phyloP scores from a whole-genome alignment of 2,797 vertebrate genomes.

The Uromys caudimaculatus region DNA sequence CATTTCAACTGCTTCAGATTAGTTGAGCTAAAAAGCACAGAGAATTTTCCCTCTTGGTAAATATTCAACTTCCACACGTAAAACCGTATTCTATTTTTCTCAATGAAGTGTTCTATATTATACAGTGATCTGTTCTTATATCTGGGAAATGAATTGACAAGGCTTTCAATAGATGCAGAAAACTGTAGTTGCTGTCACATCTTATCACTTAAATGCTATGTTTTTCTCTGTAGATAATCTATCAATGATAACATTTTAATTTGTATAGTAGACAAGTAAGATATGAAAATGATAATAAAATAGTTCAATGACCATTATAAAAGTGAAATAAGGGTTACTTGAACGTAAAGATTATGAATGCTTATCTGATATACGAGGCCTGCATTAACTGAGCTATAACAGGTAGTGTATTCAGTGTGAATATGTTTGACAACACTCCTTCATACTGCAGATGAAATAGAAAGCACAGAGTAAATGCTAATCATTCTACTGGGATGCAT shows the following conservation, averaged over 20 bases:
- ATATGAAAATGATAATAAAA: neutral
- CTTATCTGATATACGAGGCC: neutral
- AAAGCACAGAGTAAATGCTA: neutral
- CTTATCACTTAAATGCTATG: neutral
- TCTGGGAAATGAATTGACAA: neutral
- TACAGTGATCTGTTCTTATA: neutral
- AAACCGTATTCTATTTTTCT: neutral
- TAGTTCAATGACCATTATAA: neutral
- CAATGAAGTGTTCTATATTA: neutral
- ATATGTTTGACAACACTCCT: neutral
- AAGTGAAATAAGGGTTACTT: neutral
- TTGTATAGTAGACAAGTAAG: neutral
- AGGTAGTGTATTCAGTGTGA: neutral
- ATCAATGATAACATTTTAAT: neutral
- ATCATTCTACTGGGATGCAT: neutral
- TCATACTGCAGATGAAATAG: too few relatives aligned
- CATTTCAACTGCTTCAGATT: neutral
- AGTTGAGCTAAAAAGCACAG: neutral
- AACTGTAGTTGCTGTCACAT: neutral
- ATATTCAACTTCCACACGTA: neutral
- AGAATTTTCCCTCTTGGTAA: neutral
- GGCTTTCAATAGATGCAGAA: neutral
- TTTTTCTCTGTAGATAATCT: neutral
- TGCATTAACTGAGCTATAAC: neutral
- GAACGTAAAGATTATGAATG: neutral